A percentile compares a stretch with the other conserved stretches of the same genome.
These are phyloP conservation scores for Pampusana beccarii DNA, from an alignment of 2,113 vertebrate genomes.

Conservation along the genomic window DNA sequence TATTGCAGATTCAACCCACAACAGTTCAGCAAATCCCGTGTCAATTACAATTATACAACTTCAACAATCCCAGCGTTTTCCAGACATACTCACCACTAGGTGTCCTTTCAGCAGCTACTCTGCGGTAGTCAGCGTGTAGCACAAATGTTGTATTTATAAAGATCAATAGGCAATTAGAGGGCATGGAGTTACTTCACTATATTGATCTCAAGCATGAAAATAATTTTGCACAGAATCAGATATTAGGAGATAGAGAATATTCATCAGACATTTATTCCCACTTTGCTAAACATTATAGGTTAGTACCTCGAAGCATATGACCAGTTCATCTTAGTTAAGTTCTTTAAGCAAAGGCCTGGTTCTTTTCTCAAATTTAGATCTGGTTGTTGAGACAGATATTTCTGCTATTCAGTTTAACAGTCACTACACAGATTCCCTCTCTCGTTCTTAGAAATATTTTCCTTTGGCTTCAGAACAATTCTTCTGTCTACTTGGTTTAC, in stretches of 20 bases:
- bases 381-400: background rate
- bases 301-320: background rate
- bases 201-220: background rate
- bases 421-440: background rate
- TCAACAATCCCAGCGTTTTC: background rate
- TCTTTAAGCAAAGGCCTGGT: background rate
- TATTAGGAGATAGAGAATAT: background rate
- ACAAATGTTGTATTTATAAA: background rate
- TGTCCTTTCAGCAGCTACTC: conserved; percentile 57
- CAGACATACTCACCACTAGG: conserved; percentile 48
- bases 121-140: background rate
- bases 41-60: background rate
- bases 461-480: background rate
- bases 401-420: background rate
- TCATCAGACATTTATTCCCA: background rate
- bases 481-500: background rate
- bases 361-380: background rate
- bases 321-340: background rate
- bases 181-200: background rate
- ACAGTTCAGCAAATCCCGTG: background rate
- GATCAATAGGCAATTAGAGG: background rate
- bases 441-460: background rate
- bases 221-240: background rate
- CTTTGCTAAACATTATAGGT: background rate
- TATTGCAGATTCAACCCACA: background rate